Evolutionary conservation across 2,888 invertebrate species (phyloP).

Genomic region (Watsonalla cultraria): DNA sequence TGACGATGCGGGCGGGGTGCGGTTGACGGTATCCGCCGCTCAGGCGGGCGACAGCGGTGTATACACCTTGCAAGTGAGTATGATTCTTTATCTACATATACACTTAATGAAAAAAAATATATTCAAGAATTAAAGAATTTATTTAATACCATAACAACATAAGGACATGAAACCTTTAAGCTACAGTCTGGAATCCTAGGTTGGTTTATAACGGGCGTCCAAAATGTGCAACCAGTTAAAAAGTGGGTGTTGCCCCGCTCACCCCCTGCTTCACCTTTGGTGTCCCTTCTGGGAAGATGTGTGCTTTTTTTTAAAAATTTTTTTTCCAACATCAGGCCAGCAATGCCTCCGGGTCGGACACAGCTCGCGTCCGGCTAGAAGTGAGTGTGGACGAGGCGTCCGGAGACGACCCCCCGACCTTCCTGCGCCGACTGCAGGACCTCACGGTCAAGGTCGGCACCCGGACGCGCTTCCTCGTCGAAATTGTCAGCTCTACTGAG

Average conservation of each 20-base stretch:
- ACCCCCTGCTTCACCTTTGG: too few species aligned
- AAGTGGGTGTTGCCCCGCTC: background rate
- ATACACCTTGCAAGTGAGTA: constrained; percentile 82
- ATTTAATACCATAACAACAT: too few species aligned
- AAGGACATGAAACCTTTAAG: background rate
- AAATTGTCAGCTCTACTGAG: constrained; percentile 88
- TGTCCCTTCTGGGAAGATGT: too few species aligned
- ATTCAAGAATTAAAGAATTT: too few species aligned
- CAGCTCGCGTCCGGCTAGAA: constrained; percentile 69
- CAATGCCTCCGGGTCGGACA: constrained; percentile 80
- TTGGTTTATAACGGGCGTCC: too few species aligned
- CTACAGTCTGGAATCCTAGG: background rate
- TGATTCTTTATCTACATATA: background rate
- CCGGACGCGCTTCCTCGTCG: constrained; percentile 89
- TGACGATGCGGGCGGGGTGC: constrained; percentile 81
- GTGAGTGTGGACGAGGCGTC: constrained; percentile 78
- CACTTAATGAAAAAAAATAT: too few species aligned
- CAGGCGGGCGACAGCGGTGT: constrained; percentile 85
- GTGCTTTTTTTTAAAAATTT: too few species aligned
- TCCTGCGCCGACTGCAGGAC: constrained; percentile 90
- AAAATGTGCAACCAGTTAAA: too few species aligned
- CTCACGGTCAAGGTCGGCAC: constrained; percentile 94
- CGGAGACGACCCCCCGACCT: constrained; percentile 88
- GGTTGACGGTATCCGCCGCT: constrained; percentile 87
- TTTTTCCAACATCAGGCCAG: constrained; percentile 51